A percentile compares a stretch with the other conserved stretches of the same genome.
Evolutionary conservation across 2,113 vertebrate genomes (phyloP).

Genomic region (Ibidorhyncha struthersii): DNA sequence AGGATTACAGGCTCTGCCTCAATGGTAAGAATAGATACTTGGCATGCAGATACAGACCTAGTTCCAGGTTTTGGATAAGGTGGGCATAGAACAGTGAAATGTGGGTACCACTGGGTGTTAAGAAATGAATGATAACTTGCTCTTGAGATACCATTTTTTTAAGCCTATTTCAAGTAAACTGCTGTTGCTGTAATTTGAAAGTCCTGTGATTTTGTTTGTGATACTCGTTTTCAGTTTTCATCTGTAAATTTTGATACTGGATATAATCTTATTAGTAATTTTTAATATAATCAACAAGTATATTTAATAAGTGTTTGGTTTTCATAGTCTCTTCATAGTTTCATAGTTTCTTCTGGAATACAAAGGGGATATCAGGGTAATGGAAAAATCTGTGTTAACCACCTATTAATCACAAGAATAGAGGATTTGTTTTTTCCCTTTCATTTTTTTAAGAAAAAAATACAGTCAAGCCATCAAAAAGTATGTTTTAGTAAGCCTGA

Average conservation of each 20-base stretch:
- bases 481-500: background rate
- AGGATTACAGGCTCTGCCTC: background rate
- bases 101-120: background rate
- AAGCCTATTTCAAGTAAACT: background rate
- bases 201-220: background rate
- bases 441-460: background rate
- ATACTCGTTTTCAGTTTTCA: background rate
- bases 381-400: background rate
- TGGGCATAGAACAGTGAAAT: background rate
- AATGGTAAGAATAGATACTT: background rate
- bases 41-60: background rate
- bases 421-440: fast-evolving
- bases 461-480: background rate
- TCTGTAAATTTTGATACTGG: background rate
- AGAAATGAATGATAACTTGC: background rate
- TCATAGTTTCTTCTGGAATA: background rate
- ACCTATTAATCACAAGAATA: background rate
- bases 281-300: background rate
- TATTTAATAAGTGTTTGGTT: background rate
- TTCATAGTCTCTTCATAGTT: background rate
- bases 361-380: background rate
- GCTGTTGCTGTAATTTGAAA: background rate
- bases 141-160: background rate
- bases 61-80: background rate
- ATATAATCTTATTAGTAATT: background rate